Evolutionary conservation across 2,888 invertebrate species (phyloP).

Genomic region (Sesia bembeciformis): DNA sequence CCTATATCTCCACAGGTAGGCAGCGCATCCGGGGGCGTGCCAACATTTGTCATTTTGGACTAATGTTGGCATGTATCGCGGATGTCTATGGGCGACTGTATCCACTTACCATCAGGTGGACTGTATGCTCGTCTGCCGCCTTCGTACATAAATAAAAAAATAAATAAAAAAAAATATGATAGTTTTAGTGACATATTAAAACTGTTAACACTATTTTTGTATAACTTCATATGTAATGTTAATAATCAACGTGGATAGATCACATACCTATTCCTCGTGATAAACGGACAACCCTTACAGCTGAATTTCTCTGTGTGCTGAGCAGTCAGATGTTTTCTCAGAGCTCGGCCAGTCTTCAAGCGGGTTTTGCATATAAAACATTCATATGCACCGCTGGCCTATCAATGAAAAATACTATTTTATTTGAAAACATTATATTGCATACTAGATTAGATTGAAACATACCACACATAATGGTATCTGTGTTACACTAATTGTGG

Average conservation of each 20-base stretch:
- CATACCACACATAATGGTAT: no score
- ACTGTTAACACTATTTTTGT: neutral
- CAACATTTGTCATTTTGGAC: no score
- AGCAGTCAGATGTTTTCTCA: conserved; percentile 53
- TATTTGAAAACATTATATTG: conserved; percentile 5
- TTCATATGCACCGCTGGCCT: conserved; percentile 51
- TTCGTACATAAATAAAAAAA: no score
- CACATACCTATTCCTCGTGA: conserved; percentile 46
- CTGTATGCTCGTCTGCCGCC: no score
- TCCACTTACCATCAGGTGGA: no score
- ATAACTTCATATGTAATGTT: neutral
- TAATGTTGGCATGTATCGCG: no score
- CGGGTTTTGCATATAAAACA: conserved; percentile 60
- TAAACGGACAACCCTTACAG: conserved; percentile 55
- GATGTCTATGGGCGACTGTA: no score
- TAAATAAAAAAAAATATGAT: neutral
- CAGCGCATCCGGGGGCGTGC: no score
- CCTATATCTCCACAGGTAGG: no score
- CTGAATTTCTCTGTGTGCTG: conserved; percentile 58
- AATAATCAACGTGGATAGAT: neutral
- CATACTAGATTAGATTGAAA: neutral
- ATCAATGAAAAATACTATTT: no score
- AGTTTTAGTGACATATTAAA: neutral
- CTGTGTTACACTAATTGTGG: no score
- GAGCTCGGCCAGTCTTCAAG: conserved; percentile 43